Percentiles rank a stretch among this genome's conserved stretches.
Conservation (phyloP, 2,888 invertebrate species). For the Latrodectus hesperus region DNA sequence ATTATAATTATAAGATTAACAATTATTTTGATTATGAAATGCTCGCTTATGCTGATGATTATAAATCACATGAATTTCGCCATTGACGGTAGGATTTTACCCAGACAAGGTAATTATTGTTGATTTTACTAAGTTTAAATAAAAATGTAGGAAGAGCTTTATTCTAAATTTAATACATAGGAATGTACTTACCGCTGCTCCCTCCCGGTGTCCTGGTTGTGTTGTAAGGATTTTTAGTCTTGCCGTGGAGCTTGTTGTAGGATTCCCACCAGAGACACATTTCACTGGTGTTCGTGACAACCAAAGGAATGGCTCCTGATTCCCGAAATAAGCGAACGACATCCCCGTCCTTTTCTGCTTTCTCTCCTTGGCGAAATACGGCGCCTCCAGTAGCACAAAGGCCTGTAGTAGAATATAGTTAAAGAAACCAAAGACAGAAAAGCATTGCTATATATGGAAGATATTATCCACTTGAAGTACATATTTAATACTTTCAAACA, state of each 20-base stretch:
- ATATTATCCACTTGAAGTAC: too few relatives aligned
- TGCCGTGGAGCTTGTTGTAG: slow-evolving; percentile 76
- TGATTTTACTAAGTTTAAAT: too few relatives aligned
- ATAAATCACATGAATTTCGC: too few relatives aligned
- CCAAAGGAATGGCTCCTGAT: slow-evolving; percentile 76
- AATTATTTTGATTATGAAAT: too few relatives aligned
- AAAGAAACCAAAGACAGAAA: background rate
- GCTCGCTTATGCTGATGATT: too few relatives aligned
- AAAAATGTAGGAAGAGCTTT: too few relatives aligned
- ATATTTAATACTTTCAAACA: too few relatives aligned
- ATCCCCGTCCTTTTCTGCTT: slow-evolving; percentile 73
- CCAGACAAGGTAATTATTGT: too few relatives aligned
- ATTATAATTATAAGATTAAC: too few relatives aligned
- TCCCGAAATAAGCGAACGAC: slow-evolving; percentile 73
- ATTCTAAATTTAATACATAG: too few relatives aligned
- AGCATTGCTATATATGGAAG: too few relatives aligned
- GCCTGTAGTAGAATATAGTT: slow-evolving; percentile 22
- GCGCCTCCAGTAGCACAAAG: slow-evolving; percentile 62
- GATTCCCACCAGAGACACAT: slow-evolving; percentile 77
- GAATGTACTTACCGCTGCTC: slow-evolving; percentile 74
- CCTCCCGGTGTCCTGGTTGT: slow-evolving; percentile 76
- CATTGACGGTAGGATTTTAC: too few relatives aligned
- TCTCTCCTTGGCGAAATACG: slow-evolving; percentile 70
- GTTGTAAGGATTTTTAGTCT: slow-evolving; percentile 76
- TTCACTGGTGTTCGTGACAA: slow-evolving; percentile 76